Evolutionary conservation across 2,113 vertebrate species (phyloP), one percentile per base, ranked within the genome.

Genomic region (Equus quagga): DNA sequence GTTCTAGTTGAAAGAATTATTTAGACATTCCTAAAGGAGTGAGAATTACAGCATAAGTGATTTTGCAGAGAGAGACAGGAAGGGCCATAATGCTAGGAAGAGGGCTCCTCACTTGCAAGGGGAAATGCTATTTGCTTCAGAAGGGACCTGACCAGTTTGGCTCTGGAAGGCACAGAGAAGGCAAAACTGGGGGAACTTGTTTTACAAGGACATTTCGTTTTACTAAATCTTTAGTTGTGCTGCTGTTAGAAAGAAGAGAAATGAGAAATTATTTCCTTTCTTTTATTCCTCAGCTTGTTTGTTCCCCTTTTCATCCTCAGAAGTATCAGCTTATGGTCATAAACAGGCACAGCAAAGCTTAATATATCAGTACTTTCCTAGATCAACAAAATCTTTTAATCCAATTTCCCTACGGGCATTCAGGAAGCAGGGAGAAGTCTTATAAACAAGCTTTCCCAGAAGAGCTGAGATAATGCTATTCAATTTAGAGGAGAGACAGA

Each of bases 341-440:
- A 73, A 94, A 94, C 1, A 82, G 65, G 75, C 69, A 93, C 36
- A 31, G 72, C 54, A 60, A 92, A 95, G 49, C 54, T 91, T 96
- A 94, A 94, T 70, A 56, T 23, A 96, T 72, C 78, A 96, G 28
- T 31, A 94, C 73, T 92, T 94, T 87, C 58, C 62, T 82, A 85
- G 78, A 96, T 91, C 58, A 96, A 95, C 69, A 95, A 51, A 92
- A 89, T 91, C n/a, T 82, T 92, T 93, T 91, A 86, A 95, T 95
- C 78, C 91, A 36, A 97, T 86, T 91, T 95, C 89, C 92, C 85
- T 6, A 28, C 17, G 56, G 79, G 60, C 76, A 88, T 73, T 87
- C 51, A 92, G 89, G 84, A 91, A 91, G 67, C 1, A 73, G 82
- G 51, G 21, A 56, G 67, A 73, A n/a, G 69, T 65, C 67, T 95